These are phyloP conservation scores for Caenorhabditis sp. DNA, from an alignment of 2,888 invertebrate genomes.

Conservation along the genomic window DNA sequence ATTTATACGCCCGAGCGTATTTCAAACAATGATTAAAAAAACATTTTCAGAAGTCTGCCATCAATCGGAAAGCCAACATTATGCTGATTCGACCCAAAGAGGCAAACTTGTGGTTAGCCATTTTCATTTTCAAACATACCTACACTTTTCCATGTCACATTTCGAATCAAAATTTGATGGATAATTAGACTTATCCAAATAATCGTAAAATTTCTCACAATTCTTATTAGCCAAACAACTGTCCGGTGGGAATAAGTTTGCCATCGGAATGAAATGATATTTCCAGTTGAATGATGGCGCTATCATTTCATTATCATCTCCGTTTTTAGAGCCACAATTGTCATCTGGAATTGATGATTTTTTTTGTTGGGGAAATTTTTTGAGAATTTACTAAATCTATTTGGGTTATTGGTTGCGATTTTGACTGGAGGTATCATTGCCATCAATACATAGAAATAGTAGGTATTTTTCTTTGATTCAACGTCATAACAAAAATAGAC, in stretches of 20 bases:
- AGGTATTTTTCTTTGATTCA: slow-evolving; percentile 34
- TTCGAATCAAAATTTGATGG: slow-evolving; percentile 18
- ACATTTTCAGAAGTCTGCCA: too few relatives aligned
- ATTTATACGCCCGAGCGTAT: too few relatives aligned
- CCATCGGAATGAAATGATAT: slow-evolving; percentile 45
- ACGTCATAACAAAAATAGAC: slow-evolving; percentile 52
- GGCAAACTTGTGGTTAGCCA: too few relatives aligned
- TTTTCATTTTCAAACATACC: too few relatives aligned
- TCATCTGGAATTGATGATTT: slow-evolving; percentile 15
- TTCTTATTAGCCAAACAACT: slow-evolving; percentile 14
- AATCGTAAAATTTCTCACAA: background rate
- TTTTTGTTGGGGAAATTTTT: background rate
- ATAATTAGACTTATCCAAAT: slow-evolving; percentile 14
- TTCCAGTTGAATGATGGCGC: slow-evolving; percentile 44
- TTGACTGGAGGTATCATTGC: slow-evolving; percentile 45
- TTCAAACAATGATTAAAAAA: too few relatives aligned
- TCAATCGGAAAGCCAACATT: too few relatives aligned
- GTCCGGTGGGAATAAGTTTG: slow-evolving; percentile 20
- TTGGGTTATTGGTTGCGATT: slow-evolving; percentile 10
- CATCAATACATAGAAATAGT: slow-evolving; percentile 37
- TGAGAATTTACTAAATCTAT: slow-evolving; percentile 16
- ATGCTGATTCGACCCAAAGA: too few relatives aligned
- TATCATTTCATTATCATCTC: slow-evolving; percentile 13
- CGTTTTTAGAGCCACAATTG: slow-evolving; percentile 15
- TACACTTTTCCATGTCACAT: slow-evolving; percentile 22